Percentiles rank a stretch among this genome's conserved stretches.
These are phyloP conservation scores for Saguinus imperator DNA, from an alignment of 2,113 vertebrate genomes.

Conservation along the genomic window DNA sequence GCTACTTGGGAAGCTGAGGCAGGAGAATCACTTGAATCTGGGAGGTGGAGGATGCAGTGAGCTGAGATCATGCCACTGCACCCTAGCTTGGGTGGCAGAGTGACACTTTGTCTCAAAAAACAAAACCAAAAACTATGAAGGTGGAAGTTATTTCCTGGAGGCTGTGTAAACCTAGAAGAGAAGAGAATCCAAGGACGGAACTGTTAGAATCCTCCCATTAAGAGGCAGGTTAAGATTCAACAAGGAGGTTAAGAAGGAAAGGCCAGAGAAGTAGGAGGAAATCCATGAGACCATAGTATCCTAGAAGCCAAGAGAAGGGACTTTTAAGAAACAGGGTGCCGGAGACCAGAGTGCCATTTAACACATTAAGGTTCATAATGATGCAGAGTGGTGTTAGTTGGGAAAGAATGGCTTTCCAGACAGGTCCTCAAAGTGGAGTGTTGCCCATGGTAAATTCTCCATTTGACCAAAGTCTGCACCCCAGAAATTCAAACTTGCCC, in stretches of 20 bases:
- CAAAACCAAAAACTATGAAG: background rate
- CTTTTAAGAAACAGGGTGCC: background rate
- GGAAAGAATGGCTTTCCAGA: background rate
- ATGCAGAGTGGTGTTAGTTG: background rate
- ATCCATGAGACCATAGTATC: background rate
- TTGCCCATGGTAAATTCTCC: background rate
- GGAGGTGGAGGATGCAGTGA: no score
- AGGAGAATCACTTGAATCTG: no score
- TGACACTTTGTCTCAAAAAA: no score
- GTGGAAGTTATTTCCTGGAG: background rate
- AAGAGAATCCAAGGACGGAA: background rate
- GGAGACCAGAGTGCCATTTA: background rate
- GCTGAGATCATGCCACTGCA: no score
- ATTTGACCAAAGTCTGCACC: background rate
- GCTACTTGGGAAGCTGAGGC: no score
- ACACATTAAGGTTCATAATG: background rate
- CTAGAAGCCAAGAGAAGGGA: background rate
- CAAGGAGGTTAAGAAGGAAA: background rate
- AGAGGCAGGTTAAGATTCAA: background rate
- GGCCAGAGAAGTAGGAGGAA: background rate
- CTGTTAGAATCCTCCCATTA: background rate
- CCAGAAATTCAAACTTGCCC: conserved; percentile 11
- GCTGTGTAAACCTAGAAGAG: background rate
- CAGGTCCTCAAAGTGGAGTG: background rate
- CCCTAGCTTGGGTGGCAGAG: no score